phyloP scores from a whole-genome alignment of 2,113 vertebrate species.

The Megaleporinus macrocephalus region DNA sequence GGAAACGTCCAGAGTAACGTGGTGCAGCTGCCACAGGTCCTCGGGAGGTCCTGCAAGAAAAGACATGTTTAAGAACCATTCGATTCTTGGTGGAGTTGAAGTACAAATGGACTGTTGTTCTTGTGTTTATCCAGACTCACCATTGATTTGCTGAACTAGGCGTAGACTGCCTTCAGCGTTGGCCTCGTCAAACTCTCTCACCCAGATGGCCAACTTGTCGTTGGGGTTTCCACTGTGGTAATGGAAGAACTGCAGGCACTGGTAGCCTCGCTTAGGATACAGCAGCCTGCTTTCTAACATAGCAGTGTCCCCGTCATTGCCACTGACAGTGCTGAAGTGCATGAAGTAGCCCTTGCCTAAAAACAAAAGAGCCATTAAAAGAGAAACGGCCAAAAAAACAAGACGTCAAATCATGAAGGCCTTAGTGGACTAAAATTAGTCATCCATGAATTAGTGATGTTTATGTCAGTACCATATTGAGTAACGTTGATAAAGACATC shows the following conservation, averaged over 20 bases:
- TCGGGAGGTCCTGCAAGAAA: constrained; percentile 18
- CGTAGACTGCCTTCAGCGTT: constrained; percentile 73
- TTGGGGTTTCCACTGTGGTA: constrained; percentile 79
- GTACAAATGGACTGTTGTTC: not conserved
- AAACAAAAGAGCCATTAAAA: not conserved
- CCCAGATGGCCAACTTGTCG: constrained; percentile 77
- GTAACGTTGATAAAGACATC: too few relatives aligned
- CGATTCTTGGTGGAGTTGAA: too few relatives aligned
- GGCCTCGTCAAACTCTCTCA: constrained; percentile 79
- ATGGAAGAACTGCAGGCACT: constrained; percentile 93
- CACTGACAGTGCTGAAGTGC: constrained; percentile 81
- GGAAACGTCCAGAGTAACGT: constrained; percentile 77
- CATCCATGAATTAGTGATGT: too few relatives aligned
- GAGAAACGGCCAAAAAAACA: too few relatives aligned
- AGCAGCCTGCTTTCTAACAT: constrained; percentile 84
- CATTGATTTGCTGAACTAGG: constrained; percentile 76
- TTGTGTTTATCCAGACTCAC: constrained; percentile 63
- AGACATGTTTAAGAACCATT: too few relatives aligned
- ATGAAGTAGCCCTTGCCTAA: constrained; percentile 91
- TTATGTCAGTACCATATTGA: too few relatives aligned
- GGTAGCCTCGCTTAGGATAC: constrained; percentile 86
- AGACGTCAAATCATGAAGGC: too few relatives aligned
- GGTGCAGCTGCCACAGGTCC: constrained; percentile 85
- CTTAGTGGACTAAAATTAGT: too few relatives aligned
- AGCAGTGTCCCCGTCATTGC: constrained; percentile 67